Evolutionary conservation across 2,888 invertebrate genomes (phyloP), one percentile per base, ranked within the genome.

Genomic region (Tinea trinotella): DNA sequence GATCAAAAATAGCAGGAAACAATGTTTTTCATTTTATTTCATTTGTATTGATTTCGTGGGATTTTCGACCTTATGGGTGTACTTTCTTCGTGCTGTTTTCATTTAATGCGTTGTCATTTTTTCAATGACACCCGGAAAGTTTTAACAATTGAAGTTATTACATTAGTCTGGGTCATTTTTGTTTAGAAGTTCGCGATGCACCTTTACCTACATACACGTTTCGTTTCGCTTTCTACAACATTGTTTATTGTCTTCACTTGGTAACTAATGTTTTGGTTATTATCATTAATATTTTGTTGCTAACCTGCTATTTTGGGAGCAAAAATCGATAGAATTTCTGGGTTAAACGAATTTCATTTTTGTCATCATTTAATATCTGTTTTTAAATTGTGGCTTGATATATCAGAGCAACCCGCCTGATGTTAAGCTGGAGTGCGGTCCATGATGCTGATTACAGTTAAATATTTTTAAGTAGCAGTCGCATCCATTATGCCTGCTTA

Each of bases 171-270:
- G 30, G 30, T 30, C 30, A 30, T 30, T 30, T 30, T 30, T 30
- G 30, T 30, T 10, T 4, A 30, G 30, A 30, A 10, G 2, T 7
- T 30, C 30, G 30, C n/a, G 3, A 30, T 10, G 30, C 30, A n/a
- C 30, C 30, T 30, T 30, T 30, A 2, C 30, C 30, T 30, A 30
- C 30, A 30, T 30, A 30, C 30, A 30, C 13, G 13, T 17, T 17
- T 40, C 17, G 40, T 13, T 40, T 40, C 17, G 15, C 40, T 40
- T 40, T 40, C 40, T 40, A 12, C 13, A 40, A 40, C 40, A 13
- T 30, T 30, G 30, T 30, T 30, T 30, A 30, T 10, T 30, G 30
- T 30, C 30, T 30, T 30, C 30, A 30, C 30, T n/a, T 30, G n/a
- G 9, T 30, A 7, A 30, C 3, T 30, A 30, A 4, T 30, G 2